A percentile compares a stretch with the other conserved stretches of the same genome.
These are phyloP conservation scores for Drosophila sturtevanti DNA, from an alignment of 1,140 invertebrate genomes.

Conservation along the genomic window DNA sequence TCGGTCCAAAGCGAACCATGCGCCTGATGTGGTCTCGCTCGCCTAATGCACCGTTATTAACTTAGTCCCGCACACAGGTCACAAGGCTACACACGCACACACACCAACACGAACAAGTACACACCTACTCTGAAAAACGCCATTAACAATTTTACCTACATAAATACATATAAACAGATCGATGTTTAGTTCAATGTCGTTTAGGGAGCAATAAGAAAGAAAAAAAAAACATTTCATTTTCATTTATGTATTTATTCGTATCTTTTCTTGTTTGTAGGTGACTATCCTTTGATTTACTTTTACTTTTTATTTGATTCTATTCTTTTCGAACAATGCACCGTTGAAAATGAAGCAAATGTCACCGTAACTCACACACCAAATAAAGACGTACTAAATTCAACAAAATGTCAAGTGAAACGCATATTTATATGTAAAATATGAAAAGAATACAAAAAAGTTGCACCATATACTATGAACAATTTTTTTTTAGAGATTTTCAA, in stretches of 20 bases:
- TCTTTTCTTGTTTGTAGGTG: slow-evolving; percentile 37
- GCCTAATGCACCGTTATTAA: slow-evolving; percentile 69
- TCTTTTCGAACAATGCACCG: slow-evolving; percentile 63
- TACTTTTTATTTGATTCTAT: slow-evolving; percentile 22
- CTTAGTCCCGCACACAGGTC: slow-evolving; percentile 47
- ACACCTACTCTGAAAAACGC: slow-evolving; percentile 4
- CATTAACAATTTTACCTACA: slow-evolving; percentile 10
- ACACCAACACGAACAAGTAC: slow-evolving; percentile 27
- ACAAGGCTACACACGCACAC: slow-evolving; percentile 23
- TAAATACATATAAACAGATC: slow-evolving; percentile 52
- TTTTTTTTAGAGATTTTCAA: slow-evolving; percentile 40
- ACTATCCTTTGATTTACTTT: slow-evolving; percentile 12
- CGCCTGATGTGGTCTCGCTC: slow-evolving; percentile 42
- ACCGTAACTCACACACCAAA: slow-evolving; percentile 70
- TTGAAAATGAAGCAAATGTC: slow-evolving; percentile 51
- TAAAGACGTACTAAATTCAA: slow-evolving; percentile 35
- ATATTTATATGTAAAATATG: slow-evolving; percentile 62
- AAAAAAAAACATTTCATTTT: slow-evolving; percentile 38
- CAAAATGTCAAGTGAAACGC: slow-evolving; percentile 49
- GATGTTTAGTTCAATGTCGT: slow-evolving; percentile 74
- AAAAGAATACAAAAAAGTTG: slow-evolving; percentile 30
- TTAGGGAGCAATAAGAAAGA: slow-evolving; percentile 22
- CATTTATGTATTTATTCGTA: slow-evolving; percentile 10
- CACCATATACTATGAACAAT: slow-evolving; percentile 45
- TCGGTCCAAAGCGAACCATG: slow-evolving; percentile 53